These are phyloP conservation scores for Diplogasteroides magnus DNA, from an alignment of 1,140 invertebrate genomes.

Conservation along the genomic window DNA sequence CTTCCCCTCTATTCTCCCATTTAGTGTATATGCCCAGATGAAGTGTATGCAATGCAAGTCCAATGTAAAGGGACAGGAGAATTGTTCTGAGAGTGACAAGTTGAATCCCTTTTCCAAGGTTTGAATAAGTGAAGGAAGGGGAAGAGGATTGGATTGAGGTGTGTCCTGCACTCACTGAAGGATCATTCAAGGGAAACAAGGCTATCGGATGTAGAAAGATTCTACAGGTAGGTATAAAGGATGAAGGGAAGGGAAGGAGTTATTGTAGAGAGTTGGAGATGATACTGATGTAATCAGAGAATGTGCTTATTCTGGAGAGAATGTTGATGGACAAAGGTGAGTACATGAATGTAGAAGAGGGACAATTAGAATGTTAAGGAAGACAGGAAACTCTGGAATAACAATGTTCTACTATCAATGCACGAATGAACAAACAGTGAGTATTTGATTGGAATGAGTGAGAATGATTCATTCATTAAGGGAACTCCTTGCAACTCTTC, in stretches of 20 bases:
- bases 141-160: background rate
- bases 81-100: background rate
- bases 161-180: background rate
- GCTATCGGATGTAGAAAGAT: background rate
- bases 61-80: background rate
- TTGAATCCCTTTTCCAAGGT: background rate
- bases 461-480: background rate
- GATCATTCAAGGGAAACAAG: background rate
- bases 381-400: background rate
- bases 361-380: background rate
- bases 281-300: background rate
- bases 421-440: too few relatives aligned
- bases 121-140: background rate
- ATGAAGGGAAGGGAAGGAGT: too few relatives aligned
- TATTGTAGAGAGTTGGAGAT: background rate
- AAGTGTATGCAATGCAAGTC: background rate
- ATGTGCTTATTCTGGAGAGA: background rate
- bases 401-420: background rate
- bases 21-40: background rate
- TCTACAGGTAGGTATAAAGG: too few relatives aligned
- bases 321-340: background rate
- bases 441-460: background rate
- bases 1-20: background rate
- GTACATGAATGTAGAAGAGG: background rate
- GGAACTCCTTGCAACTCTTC: background rate